phyloP scores from a whole-genome alignment of 2,888 invertebrate genomes.

The Drosophila pegasa region DNA sequence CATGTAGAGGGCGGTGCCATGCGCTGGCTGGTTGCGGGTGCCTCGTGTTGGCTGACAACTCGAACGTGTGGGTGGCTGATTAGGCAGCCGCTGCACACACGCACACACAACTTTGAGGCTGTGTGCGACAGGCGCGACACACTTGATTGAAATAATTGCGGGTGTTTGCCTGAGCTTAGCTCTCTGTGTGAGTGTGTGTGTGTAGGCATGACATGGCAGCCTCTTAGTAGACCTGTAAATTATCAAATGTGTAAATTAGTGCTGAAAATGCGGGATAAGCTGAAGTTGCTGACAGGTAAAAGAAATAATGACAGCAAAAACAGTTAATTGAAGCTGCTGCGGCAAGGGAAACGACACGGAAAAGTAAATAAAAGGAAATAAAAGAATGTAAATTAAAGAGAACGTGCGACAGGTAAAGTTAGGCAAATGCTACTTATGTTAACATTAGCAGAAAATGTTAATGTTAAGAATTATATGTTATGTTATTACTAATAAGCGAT shows the following conservation, averaged over 20 bases:
- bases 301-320: conserved; percentile 27
- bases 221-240: conserved; percentile 51
- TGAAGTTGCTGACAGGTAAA: conserved; percentile 46
- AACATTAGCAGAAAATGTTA: neutral
- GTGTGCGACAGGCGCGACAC: conserved; percentile 42
- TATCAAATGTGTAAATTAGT: conserved; percentile 60
- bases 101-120: conserved; percentile 36
- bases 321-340: conserved; percentile 22
- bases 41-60: conserved; percentile 3
- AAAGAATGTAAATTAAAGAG: neutral
- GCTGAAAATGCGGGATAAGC: conserved; percentile 19
- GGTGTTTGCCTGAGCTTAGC: neutral
- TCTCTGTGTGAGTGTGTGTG: conserved; percentile 4
- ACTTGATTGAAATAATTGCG: conserved; percentile 65
- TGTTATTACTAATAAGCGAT: neutral
- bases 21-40: conserved; percentile 2
- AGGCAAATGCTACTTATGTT: neutral
- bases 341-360: neutral
- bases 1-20: conserved; percentile 18
- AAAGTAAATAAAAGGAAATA: conserved; percentile 11
- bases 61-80: conserved; percentile 46
- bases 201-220: conserved; percentile 9
- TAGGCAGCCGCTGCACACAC: conserved; percentile 34
- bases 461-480: neutral
- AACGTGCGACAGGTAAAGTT: neutral